Conservation (phyloP, 2,113 vertebrate species). For the Sorex fumeus region DNA sequence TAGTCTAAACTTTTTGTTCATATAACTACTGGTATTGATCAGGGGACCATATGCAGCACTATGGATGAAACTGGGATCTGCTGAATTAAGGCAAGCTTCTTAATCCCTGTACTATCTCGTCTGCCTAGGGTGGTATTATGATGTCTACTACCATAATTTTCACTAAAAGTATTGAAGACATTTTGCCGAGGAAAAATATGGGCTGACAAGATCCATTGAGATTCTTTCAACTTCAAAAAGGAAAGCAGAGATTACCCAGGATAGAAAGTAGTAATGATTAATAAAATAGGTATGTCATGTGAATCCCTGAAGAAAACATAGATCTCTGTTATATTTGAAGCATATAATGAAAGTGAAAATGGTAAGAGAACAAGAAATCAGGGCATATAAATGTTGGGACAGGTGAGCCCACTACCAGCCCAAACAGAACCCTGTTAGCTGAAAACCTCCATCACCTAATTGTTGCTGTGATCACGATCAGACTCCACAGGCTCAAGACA, state of each 20-base stretch:
- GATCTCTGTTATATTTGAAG: background rate
- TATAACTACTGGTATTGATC: too few relatives aligned
- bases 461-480: too few relatives aligned
- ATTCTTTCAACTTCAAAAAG: background rate
- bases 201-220: background rate
- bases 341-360: background rate
- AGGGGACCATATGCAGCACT: too few relatives aligned
- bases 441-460: too few relatives aligned
- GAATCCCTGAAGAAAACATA: background rate
- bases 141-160: background rate
- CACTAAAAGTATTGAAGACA: background rate
- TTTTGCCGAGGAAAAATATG: background rate
- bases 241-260: background rate
- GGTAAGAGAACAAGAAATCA: background rate
- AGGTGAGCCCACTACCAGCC: background rate
- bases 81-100: too few relatives aligned
- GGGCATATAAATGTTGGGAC: background rate
- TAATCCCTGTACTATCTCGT: too few relatives aligned
- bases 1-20: too few relatives aligned
- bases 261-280: conserved; percentile 10
- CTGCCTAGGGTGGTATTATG: background rate
- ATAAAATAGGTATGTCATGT: background rate
- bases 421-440: too few relatives aligned
- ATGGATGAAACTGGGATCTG: too few relatives aligned
- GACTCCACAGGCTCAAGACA: too few relatives aligned